A percentile compares a stretch with the other conserved stretches of the same genome.
Evolutionary conservation across 2,888 invertebrate species (phyloP).

Genomic region (Leucoma salicis): DNA sequence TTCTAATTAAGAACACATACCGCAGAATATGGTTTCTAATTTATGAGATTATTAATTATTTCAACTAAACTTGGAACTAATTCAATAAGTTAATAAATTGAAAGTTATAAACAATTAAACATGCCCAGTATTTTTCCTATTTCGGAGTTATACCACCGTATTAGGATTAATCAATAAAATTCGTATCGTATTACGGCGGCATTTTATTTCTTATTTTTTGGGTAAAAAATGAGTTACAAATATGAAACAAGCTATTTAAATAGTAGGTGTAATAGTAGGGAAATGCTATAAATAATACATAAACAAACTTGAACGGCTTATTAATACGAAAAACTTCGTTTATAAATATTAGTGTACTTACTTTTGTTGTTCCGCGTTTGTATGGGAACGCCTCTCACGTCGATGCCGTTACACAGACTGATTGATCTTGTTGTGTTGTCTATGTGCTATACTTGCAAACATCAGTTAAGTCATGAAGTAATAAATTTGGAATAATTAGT

Average conservation of each 20-base stretch:
- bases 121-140: not conserved
- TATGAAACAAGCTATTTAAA: not conserved
- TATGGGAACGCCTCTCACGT: slow-evolving; percentile 6
- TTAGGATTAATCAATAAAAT: not conserved
- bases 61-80: not conserved
- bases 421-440: slow-evolving; percentile 8
- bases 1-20: slow-evolving; percentile 8
- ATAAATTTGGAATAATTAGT: slow-evolving; percentile 8
- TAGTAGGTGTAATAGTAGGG: not conserved
- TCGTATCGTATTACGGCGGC: not conserved
- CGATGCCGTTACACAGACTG: slow-evolving; percentile 3
- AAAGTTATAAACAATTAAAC: slow-evolving; percentile 1
- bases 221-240: not conserved
- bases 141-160: not conserved
- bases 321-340: slow-evolving; percentile 4
- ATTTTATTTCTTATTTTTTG: not conserved
- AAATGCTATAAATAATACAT: slow-evolving; percentile 4
- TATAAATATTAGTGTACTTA: slow-evolving; percentile 12
- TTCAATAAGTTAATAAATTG: not conserved
- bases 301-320: slow-evolving; percentile 3
- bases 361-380: slow-evolving; percentile 14
- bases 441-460: slow-evolving; percentile 9
- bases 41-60: slow-evolving; percentile 3
- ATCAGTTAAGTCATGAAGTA: slow-evolving; percentile 5
- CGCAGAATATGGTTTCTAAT: slow-evolving; percentile 7